phyloP scores from a whole-genome alignment of 2,113 vertebrate species.

The Pteruthius melanotis region DNA sequence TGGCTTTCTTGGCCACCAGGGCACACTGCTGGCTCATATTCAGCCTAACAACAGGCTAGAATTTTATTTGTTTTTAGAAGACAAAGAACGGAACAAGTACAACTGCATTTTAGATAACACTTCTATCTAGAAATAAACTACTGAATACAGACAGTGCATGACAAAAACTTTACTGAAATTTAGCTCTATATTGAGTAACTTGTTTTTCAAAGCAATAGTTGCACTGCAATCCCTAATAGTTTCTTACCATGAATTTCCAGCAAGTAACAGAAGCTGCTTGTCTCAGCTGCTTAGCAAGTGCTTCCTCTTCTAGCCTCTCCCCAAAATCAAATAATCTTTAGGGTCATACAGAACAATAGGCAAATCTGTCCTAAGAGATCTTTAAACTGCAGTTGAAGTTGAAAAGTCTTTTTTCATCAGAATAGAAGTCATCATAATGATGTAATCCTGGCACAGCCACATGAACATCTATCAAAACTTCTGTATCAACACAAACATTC shows the following conservation, averaged over 20 bases:
- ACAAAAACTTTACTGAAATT: neutral
- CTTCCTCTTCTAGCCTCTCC: neutral
- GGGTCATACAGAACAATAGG: neutral
- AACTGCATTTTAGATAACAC: neutral
- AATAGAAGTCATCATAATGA: neutral
- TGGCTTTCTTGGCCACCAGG: too few relatives aligned
- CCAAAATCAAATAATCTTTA: neutral
- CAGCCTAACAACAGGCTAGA: neutral
- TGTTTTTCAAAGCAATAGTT: neutral
- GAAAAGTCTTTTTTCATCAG: neutral
- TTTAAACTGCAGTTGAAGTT: neutral
- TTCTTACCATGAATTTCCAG: neutral
- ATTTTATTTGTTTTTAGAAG: neutral
- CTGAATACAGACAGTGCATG: neutral
- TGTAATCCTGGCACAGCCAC: neutral
- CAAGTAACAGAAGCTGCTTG: neutral
- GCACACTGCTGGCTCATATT: too few relatives aligned
- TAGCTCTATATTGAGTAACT: neutral
- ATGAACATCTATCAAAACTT: neutral
- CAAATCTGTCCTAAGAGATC: neutral
- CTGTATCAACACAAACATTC: neutral
- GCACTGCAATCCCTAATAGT: neutral
- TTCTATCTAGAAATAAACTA: neutral
- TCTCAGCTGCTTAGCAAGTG: neutral
- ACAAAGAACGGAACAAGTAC: neutral